Evolutionary conservation across 2,888 invertebrate species (phyloP).

Genomic region (Stenotaenia linearis): DNA sequence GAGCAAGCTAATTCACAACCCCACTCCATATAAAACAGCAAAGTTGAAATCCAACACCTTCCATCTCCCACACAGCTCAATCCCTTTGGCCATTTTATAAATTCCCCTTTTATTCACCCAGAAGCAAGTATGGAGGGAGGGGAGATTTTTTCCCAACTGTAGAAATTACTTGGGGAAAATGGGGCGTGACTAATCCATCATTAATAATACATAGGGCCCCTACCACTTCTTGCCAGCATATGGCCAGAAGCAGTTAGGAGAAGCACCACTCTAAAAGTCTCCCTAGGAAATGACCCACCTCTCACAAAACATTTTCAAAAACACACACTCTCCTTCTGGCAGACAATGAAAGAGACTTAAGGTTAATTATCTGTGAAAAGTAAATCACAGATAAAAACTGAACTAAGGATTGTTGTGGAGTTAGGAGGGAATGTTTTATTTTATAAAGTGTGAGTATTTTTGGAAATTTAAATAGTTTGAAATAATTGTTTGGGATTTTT

Average conservation of each 20-base stretch:
- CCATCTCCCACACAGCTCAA: neutral
- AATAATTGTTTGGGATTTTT: too few relatives aligned
- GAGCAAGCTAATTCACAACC: neutral
- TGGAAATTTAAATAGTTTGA: too few relatives aligned
- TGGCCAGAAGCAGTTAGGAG: conserved; percentile 15
- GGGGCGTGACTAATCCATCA: conserved; percentile 19
- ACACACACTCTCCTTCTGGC: neutral
- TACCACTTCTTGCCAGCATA: conserved; percentile 6
- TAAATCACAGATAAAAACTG: neutral
- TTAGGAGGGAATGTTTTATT: too few relatives aligned
- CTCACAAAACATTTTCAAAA: neutral
- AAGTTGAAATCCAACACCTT: neutral
- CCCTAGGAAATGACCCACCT: neutral
- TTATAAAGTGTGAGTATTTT: too few relatives aligned
- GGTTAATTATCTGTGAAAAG: conserved; percentile 2
- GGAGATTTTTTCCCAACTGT: neutral
- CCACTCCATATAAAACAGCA: neutral
- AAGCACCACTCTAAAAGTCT: conserved; percentile 1
- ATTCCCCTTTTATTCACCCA: conserved; percentile 7
- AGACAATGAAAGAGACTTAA: neutral
- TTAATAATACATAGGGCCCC: conserved; percentile 14
- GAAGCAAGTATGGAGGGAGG: neutral
- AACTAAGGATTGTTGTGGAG: too few relatives aligned
- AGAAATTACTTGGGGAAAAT: conserved; percentile 13
- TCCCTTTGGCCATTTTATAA: neutral